These are phyloP conservation scores for Heliothis virescens DNA, from an alignment of 1,140 invertebrate species.

Conservation along the genomic window DNA sequence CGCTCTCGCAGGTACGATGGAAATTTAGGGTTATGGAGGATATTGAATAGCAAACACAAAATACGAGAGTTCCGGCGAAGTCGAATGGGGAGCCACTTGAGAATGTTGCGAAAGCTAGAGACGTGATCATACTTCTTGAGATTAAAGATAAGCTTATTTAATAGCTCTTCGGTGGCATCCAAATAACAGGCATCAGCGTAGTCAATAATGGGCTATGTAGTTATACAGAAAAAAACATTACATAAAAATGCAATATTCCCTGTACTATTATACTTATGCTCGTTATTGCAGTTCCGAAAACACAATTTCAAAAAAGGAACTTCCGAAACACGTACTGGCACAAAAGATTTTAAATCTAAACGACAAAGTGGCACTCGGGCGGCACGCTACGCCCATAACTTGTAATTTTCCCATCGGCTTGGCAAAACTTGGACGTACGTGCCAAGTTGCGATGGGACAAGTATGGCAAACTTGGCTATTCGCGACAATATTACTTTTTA, in stretches of 20 bases:
- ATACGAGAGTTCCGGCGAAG: too few relatives aligned
- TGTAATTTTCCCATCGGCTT: slow-evolving; percentile 39
- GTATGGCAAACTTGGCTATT: neutral
- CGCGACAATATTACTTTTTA: slow-evolving; percentile 3
- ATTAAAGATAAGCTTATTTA: too few relatives aligned
- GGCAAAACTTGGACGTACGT: slow-evolving; percentile 36
- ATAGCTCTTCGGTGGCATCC: too few relatives aligned
- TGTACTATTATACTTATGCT: neutral
- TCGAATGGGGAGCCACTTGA: too few relatives aligned
- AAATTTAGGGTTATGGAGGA: too few relatives aligned
- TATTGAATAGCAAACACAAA: too few relatives aligned
- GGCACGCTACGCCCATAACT: slow-evolving; percentile 26
- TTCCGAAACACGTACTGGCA: slow-evolving; percentile 6
- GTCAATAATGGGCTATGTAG: too few relatives aligned
- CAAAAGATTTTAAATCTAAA: slow-evolving; percentile 36
- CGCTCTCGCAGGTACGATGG: too few relatives aligned
- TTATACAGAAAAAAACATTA: neutral
- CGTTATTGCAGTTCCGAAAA: slow-evolving; percentile 1
- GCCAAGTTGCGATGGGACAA: slow-evolving; percentile 44
- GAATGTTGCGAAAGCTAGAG: too few relatives aligned
- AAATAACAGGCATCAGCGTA: too few relatives aligned
- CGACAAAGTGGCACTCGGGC: slow-evolving; percentile 19
- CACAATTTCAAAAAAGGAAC: slow-evolving; percentile 21
- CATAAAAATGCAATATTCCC: neutral
- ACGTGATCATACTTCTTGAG: too few relatives aligned